These are phyloP conservation scores for Pseudorasbora parva DNA, from an alignment of 2,113 vertebrate species.

Conservation along the genomic window DNA sequence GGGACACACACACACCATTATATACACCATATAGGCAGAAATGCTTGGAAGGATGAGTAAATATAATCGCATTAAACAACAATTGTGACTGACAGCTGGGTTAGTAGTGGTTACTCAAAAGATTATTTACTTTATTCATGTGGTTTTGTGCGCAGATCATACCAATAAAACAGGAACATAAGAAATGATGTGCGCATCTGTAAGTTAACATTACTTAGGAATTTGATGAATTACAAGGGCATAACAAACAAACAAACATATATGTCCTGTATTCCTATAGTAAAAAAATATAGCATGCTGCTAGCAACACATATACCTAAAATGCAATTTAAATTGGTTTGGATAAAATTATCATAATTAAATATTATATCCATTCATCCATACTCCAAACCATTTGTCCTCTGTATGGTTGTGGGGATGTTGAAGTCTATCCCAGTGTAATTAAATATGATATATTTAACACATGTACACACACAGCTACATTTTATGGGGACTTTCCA, in stretches of 20 bases:
- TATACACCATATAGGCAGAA: background rate
- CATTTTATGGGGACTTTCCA: no score
- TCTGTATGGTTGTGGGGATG: no score
- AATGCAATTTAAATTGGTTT: background rate
- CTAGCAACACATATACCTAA: no score
- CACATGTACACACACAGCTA: no score
- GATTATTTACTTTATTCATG: background rate
- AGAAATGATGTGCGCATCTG: background rate
- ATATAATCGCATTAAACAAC: background rate
- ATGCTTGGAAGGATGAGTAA: background rate
- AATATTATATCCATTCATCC: background rate
- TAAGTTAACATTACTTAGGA: background rate
- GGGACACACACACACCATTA: background rate
- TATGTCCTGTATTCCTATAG: no score
- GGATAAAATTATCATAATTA: background rate
- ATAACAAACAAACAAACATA: background rate
- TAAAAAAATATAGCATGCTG: no score
- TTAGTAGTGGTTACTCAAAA: background rate
- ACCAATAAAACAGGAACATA: background rate
- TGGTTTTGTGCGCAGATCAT: background rate
- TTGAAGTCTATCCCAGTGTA: no score
- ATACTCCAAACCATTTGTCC: background rate
- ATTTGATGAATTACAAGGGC: background rate
- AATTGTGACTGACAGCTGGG: background rate
- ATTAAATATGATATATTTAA: no score